Percentiles rank a stretch among this genome's conserved stretches.
phyloP scores from a whole-genome alignment of 1,140 invertebrate species.

The Galendromus occidentalis region DNA sequence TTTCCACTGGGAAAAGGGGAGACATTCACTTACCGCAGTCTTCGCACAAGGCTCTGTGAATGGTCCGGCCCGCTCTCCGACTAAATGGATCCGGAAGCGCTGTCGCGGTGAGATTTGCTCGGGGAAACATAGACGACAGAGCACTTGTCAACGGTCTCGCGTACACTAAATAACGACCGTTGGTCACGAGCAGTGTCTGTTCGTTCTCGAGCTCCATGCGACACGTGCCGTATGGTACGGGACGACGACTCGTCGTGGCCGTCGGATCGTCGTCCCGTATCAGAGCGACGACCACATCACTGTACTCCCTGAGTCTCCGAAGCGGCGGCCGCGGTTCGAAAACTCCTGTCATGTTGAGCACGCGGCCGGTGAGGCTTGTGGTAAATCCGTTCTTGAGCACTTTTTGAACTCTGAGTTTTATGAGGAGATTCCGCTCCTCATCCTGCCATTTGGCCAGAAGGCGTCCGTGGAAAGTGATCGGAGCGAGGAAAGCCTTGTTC shows the following conservation, averaged over 20 bases:
- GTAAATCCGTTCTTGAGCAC: not conserved
- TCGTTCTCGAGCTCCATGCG: not conserved
- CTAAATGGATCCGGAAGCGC: not conserved
- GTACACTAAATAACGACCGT: conserved; percentile 4
- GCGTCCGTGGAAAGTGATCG: not conserved
- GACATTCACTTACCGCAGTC: not conserved
- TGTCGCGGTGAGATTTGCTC: not conserved
- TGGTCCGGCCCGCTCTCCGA: not conserved
- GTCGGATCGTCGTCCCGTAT: not conserved
- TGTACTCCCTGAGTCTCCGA: not conserved
- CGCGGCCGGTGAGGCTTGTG: not conserved
- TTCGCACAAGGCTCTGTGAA: not conserved
- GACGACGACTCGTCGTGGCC: not conserved
- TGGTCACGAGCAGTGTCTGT: not conserved
- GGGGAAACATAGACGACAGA: not conserved
- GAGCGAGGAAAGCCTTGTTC: not conserved
- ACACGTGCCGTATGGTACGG: not conserved
- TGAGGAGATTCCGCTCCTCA: not conserved
- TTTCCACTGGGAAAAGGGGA: no score
- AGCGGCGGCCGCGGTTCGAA: not conserved
- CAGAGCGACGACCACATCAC: not conserved
- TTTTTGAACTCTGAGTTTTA: not conserved
- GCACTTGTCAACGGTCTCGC: not conserved
- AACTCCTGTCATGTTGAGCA: not conserved
- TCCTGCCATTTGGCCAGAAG: conserved; percentile 5